phyloP scores from a whole-genome alignment of 2,113 vertebrate species.

The Genyomyrus donnyi region DNA sequence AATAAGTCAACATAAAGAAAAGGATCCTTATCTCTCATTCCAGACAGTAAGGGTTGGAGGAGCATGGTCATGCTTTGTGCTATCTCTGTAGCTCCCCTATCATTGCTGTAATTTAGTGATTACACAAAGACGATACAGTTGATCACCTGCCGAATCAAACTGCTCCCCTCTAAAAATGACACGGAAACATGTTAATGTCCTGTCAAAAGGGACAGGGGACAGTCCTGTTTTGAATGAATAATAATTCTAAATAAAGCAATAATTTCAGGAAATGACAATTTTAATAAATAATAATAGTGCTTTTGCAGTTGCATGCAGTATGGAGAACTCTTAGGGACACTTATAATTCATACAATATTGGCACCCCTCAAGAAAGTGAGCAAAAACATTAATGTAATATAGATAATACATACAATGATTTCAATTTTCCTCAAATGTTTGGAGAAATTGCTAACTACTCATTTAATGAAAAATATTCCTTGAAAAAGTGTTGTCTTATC shows the following conservation, averaged over 20 bases:
- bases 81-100: not conserved
- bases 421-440: no score
- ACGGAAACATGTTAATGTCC: not conserved
- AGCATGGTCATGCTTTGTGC: not conserved
- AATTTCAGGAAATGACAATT: not conserved
- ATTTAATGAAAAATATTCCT: no score
- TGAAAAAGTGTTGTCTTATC: no score
- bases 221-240: not conserved
- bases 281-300: not conserved
- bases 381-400: no score
- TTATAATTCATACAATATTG: not conserved
- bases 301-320: not conserved
- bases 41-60: not conserved
- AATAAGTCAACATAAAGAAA: not conserved
- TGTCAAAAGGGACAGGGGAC: not conserved
- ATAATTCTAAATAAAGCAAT: not conserved
- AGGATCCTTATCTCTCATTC: not conserved
- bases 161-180: not conserved
- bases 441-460: no score
- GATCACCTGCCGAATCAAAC: not conserved
- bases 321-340: not conserved
- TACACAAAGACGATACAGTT: not conserved
- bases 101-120: not conserved
- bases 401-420: no score
- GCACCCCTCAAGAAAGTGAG: no score